Base-by-base conservation (phyloP, 2,797 vertebrate species). In the Hoplostethus mediterraneus region DNA sequence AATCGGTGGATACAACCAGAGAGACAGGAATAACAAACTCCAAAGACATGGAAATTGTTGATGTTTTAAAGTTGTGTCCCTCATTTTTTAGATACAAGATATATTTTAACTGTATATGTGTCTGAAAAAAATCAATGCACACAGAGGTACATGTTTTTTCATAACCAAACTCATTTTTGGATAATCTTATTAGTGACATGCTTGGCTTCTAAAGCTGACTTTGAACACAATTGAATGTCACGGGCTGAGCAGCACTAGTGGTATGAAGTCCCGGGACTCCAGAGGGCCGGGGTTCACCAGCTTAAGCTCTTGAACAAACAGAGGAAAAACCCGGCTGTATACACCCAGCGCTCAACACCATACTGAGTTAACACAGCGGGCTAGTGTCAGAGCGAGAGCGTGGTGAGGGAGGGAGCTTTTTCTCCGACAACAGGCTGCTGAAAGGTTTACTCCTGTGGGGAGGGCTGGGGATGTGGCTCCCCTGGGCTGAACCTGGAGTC, bases 261-360 rank as follows among this genome's bases (percentile, higher is more conserved):
- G 72, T 65, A 80, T 81, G 64, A 79, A 45, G 70, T 74, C 44
- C 1, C 28, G 70, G 72, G 82, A 69, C 67, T 85, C 73, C 62
- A 47, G 66, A 47, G 68, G 31, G 68, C 69, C 16, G 47, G 83
- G 82, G 85, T 88, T 86, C 86, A 85, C 54, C 63, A 55, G 49
- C 73, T 71, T 90, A 90, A 93, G 87, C 88, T 82, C 79, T 89
- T 84, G 82, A 87, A 72, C 85, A 94, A 93, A 94, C 90, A 86
- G 67, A 58, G 33, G 54, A 47, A 67, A 28, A 81, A 77, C 69
- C 64, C 16, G n/a, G 69, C 71, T 75, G 87, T 83, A 78, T 77
- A 83, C 83, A 85, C 80, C 89, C 79, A 79, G 73, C n/a, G 63
- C 81, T 86, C 88, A 88, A 79, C 89, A 80, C 73, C 65, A 13